Evolutionary conservation across 2,888 invertebrate species (phyloP).

Genomic region (Tetrapedia diversipes): DNA sequence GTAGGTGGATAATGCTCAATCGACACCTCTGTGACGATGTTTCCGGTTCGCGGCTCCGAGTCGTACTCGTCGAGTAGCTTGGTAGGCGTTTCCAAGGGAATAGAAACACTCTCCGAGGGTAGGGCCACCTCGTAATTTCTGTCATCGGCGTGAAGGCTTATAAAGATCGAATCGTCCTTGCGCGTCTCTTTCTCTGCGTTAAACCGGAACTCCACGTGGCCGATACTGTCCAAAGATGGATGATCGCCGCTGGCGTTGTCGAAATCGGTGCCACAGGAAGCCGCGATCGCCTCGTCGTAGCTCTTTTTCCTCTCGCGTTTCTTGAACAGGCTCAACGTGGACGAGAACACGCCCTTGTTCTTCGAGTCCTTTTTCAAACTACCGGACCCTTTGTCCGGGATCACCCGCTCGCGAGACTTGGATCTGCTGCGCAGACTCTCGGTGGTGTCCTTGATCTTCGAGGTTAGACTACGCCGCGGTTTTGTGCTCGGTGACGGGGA

Average conservation of each 20-base stretch:
- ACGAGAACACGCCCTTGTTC: slow-evolving; percentile 81
- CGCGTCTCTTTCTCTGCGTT: slow-evolving; percentile 71
- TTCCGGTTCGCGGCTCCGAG: slow-evolving; percentile 68
- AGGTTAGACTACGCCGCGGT: slow-evolving; percentile 79
- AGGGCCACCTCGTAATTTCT: slow-evolving; percentile 74
- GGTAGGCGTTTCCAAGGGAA: slow-evolving; percentile 79
- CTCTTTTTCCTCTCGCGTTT: slow-evolving; percentile 80
- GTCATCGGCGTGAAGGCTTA: slow-evolving; percentile 76
- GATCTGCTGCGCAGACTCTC: slow-evolving; percentile 81
- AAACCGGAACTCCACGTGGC: slow-evolving; percentile 76
- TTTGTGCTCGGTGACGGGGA: slow-evolving; percentile 79
- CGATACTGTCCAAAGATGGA: slow-evolving; percentile 76
- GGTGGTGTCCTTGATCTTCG: slow-evolving; percentile 81
- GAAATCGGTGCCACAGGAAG: slow-evolving; percentile 43
- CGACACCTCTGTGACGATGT: slow-evolving; percentile 79
- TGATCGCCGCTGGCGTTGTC: slow-evolving; percentile 47
- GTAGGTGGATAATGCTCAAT: slow-evolving; percentile 77
- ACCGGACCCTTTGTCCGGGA: slow-evolving; percentile 70
- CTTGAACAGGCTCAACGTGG: slow-evolving; percentile 80
- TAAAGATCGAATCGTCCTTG: slow-evolving; percentile 75
- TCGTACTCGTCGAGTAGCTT: slow-evolving; percentile 79
- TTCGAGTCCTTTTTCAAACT: slow-evolving; percentile 78
- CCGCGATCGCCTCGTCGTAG: slow-evolving; percentile 72
- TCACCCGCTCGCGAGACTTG: slow-evolving; percentile 79
- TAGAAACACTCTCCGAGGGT: slow-evolving; percentile 80